Evolutionary conservation across 1,140 invertebrate genomes (phyloP).

Genomic region (Chironomus tepperi): DNA sequence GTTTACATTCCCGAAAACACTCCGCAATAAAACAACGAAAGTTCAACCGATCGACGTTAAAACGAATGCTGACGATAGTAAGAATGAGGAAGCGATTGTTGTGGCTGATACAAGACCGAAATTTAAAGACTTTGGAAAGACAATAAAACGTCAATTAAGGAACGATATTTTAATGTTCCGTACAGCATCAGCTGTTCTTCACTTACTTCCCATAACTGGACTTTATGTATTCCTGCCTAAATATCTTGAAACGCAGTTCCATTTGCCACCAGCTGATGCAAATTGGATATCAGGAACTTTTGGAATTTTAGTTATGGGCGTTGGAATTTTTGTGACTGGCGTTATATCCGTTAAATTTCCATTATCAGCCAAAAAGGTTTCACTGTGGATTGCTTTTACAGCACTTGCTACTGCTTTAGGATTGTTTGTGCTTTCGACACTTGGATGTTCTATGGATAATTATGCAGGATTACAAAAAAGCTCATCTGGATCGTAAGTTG

Average conservation of each 20-base stretch:
- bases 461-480: conserved; percentile 53
- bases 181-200: conserved; percentile 79
- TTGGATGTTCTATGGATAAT: conserved; percentile 78
- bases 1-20: conserved; percentile 76
- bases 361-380: conserved; percentile 74
- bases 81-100: neutral
- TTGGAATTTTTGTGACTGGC: conserved; percentile 80
- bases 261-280: conserved; percentile 75
- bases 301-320: conserved; percentile 85
- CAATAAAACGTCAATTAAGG: conserved; percentile 72
- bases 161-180: conserved; percentile 87
- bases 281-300: conserved; percentile 86
- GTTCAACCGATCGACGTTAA: neutral
- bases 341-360: conserved; percentile 74
- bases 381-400: conserved; percentile 83
- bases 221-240: conserved; percentile 90
- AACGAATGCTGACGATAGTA: neutral
- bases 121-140: conserved; percentile 72
- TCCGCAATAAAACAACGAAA: conserved; percentile 32
- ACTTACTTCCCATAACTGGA: conserved; percentile 82
- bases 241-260: conserved; percentile 86
- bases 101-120: neutral
- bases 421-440: conserved; percentile 80
- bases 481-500: conserved; percentile 29
- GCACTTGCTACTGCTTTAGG: conserved; percentile 75